Evolutionary conservation across 64 coral and sea anemone genomes (phyloP), one percentile per base, ranked within the genome.

Genomic region (Montipora cactus): DNA sequence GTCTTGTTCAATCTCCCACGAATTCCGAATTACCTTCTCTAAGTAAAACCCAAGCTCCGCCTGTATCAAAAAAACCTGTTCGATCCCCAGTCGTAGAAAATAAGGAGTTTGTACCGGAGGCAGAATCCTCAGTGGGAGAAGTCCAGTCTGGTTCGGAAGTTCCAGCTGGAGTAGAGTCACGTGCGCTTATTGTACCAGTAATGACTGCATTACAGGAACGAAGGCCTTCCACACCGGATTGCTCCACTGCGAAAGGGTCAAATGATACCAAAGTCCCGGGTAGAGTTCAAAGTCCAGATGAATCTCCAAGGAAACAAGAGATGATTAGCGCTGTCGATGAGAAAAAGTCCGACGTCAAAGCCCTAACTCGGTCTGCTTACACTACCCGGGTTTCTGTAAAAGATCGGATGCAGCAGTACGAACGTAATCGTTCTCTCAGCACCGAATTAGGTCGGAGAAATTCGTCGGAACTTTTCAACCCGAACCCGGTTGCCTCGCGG

Each of bases 401-500:
- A 88, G 92, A 93, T 74, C 83, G 92, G 11, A 75, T 68, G 8
- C 85, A 71, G 59, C 92, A 88, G 48, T 93, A 93, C 84, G 92
- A 93, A 47, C 81, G 61, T 4, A 86, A 92, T 44, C 80, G 74
- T 77, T 47, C 91, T 61, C 75, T 18, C 7, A 79, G n/a, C 46
- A 5, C 49, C 45, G 92, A 93, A n/a, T 51, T 23, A 5, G 74
- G 13, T 88, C 84, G 92, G 49, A 93, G 74, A 93, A 25, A 73
- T 1, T 78, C 74, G 20, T 87, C 91, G 28, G 70, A 84, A 50
- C 22, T 67, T 6, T 78, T 86, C 15, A 74, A 19, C 13, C 85
- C 44, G 7, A 85, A 74, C 48, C 8, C 85, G 3, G 75, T 93
- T 18, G 74, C 92, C 47, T 88, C 75, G 67, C 84, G 92, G 22